Evolutionary conservation across 1,140 invertebrate species (phyloP).

Genomic region (Heliconius eleuchia): DNA sequence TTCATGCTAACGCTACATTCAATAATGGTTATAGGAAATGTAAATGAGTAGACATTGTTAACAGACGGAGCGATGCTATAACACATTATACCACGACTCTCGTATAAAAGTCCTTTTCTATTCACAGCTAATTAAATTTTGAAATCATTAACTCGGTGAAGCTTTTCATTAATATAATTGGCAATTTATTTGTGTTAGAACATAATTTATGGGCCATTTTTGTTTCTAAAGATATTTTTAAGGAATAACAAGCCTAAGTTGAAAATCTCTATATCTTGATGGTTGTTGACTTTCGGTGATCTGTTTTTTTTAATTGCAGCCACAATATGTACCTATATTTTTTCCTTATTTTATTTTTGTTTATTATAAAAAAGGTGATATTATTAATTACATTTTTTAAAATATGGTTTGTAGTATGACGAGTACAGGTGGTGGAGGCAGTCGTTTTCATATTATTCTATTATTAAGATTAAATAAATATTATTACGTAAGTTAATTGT

Average conservation of each 20-base stretch:
- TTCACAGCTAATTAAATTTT: slow-evolving; percentile 29
- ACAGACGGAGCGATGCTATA: slow-evolving; percentile 12
- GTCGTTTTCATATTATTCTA: no score
- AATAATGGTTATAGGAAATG: slow-evolving; percentile 47
- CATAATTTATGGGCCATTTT: slow-evolving; percentile 10
- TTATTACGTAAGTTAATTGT: no score
- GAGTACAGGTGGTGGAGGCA: no score
- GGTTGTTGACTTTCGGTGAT: neutral
- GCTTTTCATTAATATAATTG: slow-evolving; percentile 36
- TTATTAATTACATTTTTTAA: no score
- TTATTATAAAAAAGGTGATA: no score
- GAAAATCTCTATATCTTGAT: neutral
- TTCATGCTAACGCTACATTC: slow-evolving; percentile 21
- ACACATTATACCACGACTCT: neutral
- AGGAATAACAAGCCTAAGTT: neutral
- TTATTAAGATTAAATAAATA: no score
- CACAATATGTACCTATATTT: no score
- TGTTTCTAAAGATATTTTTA: slow-evolving; percentile 2
- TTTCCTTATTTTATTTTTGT: no score
- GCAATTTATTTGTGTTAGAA: slow-evolving; percentile 31
- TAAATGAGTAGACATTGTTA: slow-evolving; percentile 51
- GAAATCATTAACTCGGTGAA: slow-evolving; percentile 26
- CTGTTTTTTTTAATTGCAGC: neutral
- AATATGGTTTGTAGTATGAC: no score
- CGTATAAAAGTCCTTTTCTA: slow-evolving; percentile 20